Base-by-base conservation (phyloP, 1,140 invertebrate species). In the Rhizoglyphus robini region DNA sequence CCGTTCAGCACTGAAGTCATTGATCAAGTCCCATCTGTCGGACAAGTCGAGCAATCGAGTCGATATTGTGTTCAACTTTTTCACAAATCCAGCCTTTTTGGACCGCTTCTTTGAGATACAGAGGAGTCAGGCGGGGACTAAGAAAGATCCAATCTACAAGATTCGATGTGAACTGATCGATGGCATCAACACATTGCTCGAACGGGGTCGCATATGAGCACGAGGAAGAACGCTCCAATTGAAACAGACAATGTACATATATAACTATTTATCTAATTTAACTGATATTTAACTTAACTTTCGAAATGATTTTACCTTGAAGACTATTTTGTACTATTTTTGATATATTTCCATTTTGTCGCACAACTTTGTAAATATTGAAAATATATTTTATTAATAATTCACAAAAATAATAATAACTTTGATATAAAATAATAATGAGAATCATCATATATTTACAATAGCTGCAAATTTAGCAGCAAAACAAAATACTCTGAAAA, bases 41-140 rank as follows among this genome's bases (percentile, higher is more conserved):
- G 88, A 91, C 20, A 94, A 94, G 74, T 88, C 88, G 0, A 75
- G 87, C 48, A 78, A 80, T n/a, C 80, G 89, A 30, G 86, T 90
- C 68, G 86, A 93, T 68, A 81, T 83, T 68, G 84, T 93, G 1
- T 90, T 92, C 72, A 78, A 83, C 65, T 90, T 90, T 74, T 87
- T 92, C 72, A 79, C 78, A 23, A 82, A 88, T 71, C 79, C 83
- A 4, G 77, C 81, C 30, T 84, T 93, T 66, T 76, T 93, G 68
- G 88, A 93, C 20, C 4, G 31, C 18, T 65, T 65, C 30, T 65
- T 64, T 27, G 13, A 54, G 23, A 3, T 4, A 41, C 25, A 65
- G 5, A 13, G 63, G 23, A 13, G 63, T 18, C 15, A 11, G 20
- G 5, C 18, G 15, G 29, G 29, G 4, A 65, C 29, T 5, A 8